Evolutionary conservation across 30 jellyfish, hydroid and myxozoan genomes (phyloP).

Genomic region (Rhopilema esculentum): DNA sequence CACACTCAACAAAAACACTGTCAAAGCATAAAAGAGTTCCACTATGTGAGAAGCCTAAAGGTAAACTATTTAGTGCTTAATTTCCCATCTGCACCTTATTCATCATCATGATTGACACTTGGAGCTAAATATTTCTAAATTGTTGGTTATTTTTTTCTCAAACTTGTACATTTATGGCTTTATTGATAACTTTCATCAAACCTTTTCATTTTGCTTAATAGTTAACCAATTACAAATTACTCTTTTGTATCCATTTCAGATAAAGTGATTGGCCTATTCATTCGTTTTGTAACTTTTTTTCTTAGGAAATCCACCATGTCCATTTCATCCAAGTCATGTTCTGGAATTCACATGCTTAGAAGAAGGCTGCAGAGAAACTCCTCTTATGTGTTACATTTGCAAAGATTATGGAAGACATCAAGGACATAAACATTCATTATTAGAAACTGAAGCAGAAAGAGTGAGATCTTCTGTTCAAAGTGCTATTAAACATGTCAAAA

Average conservation of each 20-base stretch:
- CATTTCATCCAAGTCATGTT: constrained; percentile 89
- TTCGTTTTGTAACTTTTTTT: background rate
- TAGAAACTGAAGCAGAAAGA: constrained; percentile 92
- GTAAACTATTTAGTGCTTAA: constrained; percentile 13
- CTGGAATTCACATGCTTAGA: constrained; percentile 96
- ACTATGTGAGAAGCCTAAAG: constrained; percentile 83
- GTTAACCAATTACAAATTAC: background rate
- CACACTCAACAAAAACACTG: constrained; percentile 85
- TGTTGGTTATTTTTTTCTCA: background rate
- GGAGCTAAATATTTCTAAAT: too few relatives aligned
- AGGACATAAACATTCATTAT: constrained; percentile 94
- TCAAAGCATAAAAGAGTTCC: constrained; percentile 88
- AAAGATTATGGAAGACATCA: constrained; percentile 96
- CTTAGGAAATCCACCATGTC: constrained; percentile 89
- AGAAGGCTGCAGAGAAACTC: constrained; percentile 82
- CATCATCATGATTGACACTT: too few relatives aligned
- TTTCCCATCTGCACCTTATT: too few relatives aligned
- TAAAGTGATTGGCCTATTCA: background rate
- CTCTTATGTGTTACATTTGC: constrained; percentile 96
- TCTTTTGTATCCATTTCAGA: background rate
- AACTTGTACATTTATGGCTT: background rate
- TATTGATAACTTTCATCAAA: too few relatives aligned
- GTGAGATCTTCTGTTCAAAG: constrained; percentile 81
- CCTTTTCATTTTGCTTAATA: too few relatives aligned
- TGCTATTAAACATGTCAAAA: constrained; percentile 90